A percentile compares a stretch with the other conserved stretches of the same genome.
phyloP scores from a whole-genome alignment of 2,888 invertebrate species.

The Amphimallon solstitiale region DNA sequence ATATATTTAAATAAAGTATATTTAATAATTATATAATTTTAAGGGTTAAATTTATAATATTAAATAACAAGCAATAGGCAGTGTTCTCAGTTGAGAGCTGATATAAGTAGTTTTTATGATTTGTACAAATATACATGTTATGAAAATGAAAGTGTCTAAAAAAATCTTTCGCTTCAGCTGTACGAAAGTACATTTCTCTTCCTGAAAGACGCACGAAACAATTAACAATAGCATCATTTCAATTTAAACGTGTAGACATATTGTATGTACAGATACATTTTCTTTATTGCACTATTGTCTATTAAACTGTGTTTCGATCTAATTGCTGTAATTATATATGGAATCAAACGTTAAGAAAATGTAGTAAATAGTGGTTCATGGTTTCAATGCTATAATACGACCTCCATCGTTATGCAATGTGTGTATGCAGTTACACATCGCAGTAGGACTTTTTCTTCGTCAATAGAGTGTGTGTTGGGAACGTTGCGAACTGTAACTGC shows the following conservation, averaged over 20 bases:
- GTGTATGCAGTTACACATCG: neutral
- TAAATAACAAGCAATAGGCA: neutral
- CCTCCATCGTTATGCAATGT: conserved; percentile 24
- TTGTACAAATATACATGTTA: neutral
- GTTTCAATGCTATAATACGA: conserved; percentile 20
- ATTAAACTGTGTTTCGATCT: conserved; percentile 1
- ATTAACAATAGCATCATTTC: conserved; percentile 25
- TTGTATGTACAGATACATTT: conserved; percentile 6
- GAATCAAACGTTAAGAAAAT: conserved; percentile 11
- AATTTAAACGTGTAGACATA: neutral
- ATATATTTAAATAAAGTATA: too few relatives aligned
- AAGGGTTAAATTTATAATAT: too few relatives aligned
- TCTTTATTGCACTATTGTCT: conserved; percentile 25
- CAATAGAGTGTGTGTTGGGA: neutral
- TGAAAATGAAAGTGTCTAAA: conserved; percentile 17
- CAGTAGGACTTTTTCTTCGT: conserved; percentile 2
- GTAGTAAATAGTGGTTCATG: conserved; percentile 2
- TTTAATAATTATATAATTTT: too few relatives aligned
- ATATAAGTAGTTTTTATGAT: neutral
- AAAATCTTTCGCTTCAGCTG: neutral
- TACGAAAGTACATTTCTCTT: conserved; percentile 31
- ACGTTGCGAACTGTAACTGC: neutral
- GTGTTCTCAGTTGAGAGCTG: neutral
- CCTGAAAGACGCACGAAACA: conserved; percentile 11
- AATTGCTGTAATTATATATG: conserved; percentile 14